Evolutionary conservation across 2,797 vertebrate genomes (phyloP).

Genomic region (Craterocephalus amniculus): DNA sequence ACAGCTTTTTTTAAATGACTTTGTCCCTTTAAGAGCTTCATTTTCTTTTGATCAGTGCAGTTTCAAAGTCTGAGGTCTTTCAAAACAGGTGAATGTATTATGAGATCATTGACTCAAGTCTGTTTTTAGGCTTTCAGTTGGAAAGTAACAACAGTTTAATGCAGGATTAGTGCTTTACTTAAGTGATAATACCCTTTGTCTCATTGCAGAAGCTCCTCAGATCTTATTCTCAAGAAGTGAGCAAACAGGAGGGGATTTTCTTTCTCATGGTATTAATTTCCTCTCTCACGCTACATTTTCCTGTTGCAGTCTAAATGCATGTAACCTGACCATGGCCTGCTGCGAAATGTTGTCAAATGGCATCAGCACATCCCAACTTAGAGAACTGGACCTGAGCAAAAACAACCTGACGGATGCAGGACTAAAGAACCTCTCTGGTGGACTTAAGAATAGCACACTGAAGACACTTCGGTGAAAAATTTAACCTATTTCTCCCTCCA

Average conservation of each 20-base stretch:
- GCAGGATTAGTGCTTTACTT: too few species aligned
- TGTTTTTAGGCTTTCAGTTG: too few species aligned
- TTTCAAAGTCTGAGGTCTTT: too few species aligned
- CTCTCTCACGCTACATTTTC: neutral
- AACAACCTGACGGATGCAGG: slow-evolving; percentile 71
- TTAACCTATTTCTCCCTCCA: neutral
- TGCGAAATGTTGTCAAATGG: slow-evolving; percentile 46
- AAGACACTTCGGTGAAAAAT: slow-evolving; percentile 59
- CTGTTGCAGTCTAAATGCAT: slow-evolving; percentile 56
- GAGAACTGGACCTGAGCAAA: slow-evolving; percentile 67
- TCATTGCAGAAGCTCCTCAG: too few species aligned
- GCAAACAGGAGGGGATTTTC: neutral
- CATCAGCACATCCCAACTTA: slow-evolving; percentile 51
- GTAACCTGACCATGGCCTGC: slow-evolving; percentile 61
- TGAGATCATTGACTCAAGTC: too few species aligned
- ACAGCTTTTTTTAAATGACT: too few species aligned
- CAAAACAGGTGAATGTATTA: too few species aligned
- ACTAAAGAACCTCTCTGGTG: slow-evolving; percentile 43
- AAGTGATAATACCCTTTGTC: too few species aligned
- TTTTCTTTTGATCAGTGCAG: too few species aligned
- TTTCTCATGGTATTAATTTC: neutral
- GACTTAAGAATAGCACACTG: slow-evolving; percentile 55
- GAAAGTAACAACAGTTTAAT: too few species aligned
- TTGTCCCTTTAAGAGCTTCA: too few species aligned
- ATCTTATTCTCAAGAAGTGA: too few species aligned